Evolutionary conservation across 1,140 invertebrate species (phyloP).

Genomic region (Atta texana): DNA sequence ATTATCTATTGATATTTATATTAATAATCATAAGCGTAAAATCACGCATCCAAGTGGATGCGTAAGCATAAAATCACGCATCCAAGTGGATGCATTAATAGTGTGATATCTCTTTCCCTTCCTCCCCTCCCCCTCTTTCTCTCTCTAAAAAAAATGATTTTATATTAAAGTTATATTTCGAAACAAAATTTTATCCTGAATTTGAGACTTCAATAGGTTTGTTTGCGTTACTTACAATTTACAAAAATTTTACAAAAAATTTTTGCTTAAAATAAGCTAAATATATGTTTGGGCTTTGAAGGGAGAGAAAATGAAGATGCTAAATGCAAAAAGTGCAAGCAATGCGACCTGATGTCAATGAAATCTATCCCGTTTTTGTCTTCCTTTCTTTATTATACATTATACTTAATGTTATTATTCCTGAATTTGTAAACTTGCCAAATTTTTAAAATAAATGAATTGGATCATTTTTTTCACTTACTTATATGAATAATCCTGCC

Average conservation of each 20-base stretch:
- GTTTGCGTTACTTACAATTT: no score
- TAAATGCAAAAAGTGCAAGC: no score
- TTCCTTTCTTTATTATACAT: conserved; percentile 11
- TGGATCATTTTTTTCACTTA: conserved; percentile 15
- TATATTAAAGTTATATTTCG: background rate
- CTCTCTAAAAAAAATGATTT: background rate
- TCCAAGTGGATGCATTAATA: background rate
- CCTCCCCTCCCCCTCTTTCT: no score
- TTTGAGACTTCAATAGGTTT: background rate
- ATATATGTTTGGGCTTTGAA: no score
- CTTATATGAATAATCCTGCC: conserved; percentile 36
- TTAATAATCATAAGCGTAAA: conserved; percentile 7
- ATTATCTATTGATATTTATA: background rate
- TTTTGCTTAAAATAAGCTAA: no score
- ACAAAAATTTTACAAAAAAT: no score
- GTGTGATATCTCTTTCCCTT: background rate
- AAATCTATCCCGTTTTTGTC: background rate
- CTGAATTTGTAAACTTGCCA: conserved; percentile 25
- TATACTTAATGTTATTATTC: background rate
- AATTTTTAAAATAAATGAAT: conserved; percentile 56
- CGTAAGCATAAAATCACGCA: background rate
- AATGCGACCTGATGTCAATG: background rate
- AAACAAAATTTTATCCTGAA: background rate
- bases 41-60: background rate
- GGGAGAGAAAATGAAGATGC: no score